Evolutionary conservation across 2,113 vertebrate species (phyloP).

Genomic region (Paramisgurnus dabryanus): DNA sequence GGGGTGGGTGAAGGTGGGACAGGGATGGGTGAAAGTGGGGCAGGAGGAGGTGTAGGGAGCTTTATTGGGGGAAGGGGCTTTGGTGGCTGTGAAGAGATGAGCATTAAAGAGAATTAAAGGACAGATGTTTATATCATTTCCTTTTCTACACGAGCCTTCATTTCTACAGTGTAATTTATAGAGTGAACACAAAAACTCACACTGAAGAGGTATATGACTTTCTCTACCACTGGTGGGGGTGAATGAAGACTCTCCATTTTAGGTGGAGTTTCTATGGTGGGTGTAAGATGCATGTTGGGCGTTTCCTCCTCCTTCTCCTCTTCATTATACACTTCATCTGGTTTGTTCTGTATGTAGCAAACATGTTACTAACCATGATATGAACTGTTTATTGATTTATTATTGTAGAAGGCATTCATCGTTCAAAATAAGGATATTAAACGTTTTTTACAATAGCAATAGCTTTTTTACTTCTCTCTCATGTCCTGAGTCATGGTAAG

Average conservation of each 20-base stretch:
- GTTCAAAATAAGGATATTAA: neutral
- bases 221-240: neutral
- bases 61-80: conserved; percentile 40
- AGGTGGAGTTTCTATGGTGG: conserved; percentile 1
- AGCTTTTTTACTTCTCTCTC: neutral
- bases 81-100: neutral
- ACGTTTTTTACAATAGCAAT: neutral
- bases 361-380: neutral
- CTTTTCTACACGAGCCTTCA: too few relatives aligned
- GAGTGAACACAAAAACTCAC: conserved; percentile 1
- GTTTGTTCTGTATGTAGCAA: conserved; percentile 27
- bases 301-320: conserved; percentile 35
- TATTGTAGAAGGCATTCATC: neutral
- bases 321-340: conserved; percentile 18
- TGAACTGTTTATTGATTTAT: neutral
- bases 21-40: neutral
- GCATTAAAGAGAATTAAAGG: neutral
- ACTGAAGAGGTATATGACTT: conserved; percentile 5
- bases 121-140: too few relatives aligned
- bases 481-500: neutral
- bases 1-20: conserved; percentile 9
- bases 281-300: neutral
- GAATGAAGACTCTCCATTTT: conserved; percentile 6
- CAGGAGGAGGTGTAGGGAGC: conserved; percentile 28
- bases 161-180: too few relatives aligned